phyloP scores from a whole-genome alignment of 2,888 invertebrate genomes.

The Leptarthrus brevirostris region DNA sequence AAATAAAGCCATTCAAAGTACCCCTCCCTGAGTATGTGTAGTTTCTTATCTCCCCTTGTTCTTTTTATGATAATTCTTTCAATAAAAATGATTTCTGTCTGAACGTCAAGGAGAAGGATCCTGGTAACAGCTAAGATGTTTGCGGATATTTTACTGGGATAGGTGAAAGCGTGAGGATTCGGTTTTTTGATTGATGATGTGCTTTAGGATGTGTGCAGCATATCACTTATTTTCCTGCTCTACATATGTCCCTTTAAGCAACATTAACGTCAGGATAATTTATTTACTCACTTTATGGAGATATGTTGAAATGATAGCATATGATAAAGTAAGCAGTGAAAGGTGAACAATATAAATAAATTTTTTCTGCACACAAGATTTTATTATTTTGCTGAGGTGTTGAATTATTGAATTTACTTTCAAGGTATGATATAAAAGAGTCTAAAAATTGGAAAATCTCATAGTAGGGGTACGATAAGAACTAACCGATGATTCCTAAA shows the following conservation, averaged over 20 bases:
- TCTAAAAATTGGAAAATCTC: too few species aligned
- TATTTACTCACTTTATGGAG: slow-evolving; percentile 41
- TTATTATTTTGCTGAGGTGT: too few species aligned
- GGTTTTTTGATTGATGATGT: slow-evolving; percentile 44
- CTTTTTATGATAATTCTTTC: slow-evolving; percentile 49
- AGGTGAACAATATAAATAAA: too few species aligned
- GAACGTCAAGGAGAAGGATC: slow-evolving; percentile 1
- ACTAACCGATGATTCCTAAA: too few species aligned
- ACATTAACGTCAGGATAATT: slow-evolving; percentile 55
- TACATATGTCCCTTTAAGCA: slow-evolving; percentile 56
- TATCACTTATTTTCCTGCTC: slow-evolving; percentile 38
- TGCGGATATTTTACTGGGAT: not conserved
- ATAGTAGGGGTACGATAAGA: too few species aligned
- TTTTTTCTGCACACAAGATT: too few species aligned
- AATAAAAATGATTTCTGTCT: slow-evolving; percentile 46
- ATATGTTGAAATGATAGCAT: not conserved
- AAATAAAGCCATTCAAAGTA: slow-evolving; percentile 39
- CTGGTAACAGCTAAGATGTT: slow-evolving; percentile 13
- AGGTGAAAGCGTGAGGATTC: slow-evolving; percentile 23
- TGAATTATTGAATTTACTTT: too few species aligned
- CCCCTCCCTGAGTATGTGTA: slow-evolving; percentile 15
- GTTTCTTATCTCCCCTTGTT: slow-evolving; percentile 49
- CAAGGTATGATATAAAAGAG: too few species aligned
- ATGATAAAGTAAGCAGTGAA: slow-evolving; percentile 34
- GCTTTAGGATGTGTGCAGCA: slow-evolving; percentile 44